Percentiles rank a stretch among this genome's conserved stretches.
Conservation (phyloP, 2,797 vertebrate genomes). For the Hydrophis major region DNA sequence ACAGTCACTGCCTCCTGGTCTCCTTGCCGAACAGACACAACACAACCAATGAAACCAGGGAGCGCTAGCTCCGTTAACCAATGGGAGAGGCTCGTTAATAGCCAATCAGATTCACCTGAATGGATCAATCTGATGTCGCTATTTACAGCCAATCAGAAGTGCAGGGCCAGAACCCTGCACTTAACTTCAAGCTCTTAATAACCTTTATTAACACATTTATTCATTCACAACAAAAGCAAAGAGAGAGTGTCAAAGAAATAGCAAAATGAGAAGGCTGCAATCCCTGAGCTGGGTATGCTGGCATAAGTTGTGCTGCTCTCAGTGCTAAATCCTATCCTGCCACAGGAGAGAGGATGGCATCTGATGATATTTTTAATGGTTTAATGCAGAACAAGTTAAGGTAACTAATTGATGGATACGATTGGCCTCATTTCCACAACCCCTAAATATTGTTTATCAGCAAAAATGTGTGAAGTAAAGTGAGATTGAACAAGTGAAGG, state of each 20-base stretch:
- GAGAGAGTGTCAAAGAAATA: not conserved
- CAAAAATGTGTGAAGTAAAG: not conserved
- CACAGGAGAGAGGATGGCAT: not conserved
- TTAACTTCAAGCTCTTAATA: no score
- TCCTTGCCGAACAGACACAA: no score
- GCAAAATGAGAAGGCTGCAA: not conserved
- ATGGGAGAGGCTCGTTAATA: no score
- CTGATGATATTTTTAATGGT: not conserved
- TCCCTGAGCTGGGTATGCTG: not conserved
- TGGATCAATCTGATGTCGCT: no score
- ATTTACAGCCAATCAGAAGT: no score
- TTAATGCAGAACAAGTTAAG: not conserved
- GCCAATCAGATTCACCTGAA: no score
- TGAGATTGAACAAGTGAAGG: not conserved
- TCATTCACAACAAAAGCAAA: no score
- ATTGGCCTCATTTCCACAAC: not conserved
- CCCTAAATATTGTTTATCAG: not conserved
- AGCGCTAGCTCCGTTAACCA: no score
- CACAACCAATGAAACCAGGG: no score
- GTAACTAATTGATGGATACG: not conserved
- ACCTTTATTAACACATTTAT: no score
- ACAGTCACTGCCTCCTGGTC: no score
- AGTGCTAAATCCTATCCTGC: not conserved
- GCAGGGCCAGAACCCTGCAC: no score
- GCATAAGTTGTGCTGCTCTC: not conserved